Evolutionary conservation across 1,140 invertebrate species (phyloP), one percentile per base, ranked within the genome.

Genomic region (Phymastichus coffea): DNA sequence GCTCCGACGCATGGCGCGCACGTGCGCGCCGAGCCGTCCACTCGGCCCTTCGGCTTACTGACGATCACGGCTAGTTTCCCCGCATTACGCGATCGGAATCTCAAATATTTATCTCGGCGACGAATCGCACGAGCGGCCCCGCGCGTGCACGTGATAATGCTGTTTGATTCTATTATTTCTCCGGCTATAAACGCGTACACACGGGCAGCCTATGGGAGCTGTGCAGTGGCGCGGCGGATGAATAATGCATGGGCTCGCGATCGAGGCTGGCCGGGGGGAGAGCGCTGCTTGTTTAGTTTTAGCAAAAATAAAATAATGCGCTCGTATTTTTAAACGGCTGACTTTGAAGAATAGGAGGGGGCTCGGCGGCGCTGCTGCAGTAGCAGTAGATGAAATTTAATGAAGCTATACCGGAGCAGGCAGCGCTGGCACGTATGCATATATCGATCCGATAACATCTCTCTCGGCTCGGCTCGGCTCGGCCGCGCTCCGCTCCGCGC

Each of bases 1-100:
- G 64, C 67, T 70, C n/a, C 67, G 70, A 69, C 76, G 78, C 71
- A 77, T 78, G 77, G 76, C 65, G 65, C 70, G 67, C 77, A 80
- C 77, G 74, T 78, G 76, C 78, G 73, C 77, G 76, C 78, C 46
- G 70, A 78, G 74, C 74, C 76, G 76, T 74, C 75, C 72, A 77
- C 64, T 70, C 64, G 57, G 43, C n/a, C n/a, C n/a, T n/a, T n/a
- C n/a, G n/a, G n/a, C n/a, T n/a, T n/a, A n/a, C n/a, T n/a, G n/a
- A n/a, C n/a, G n/a, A n/a, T n/a, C n/a, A n/a, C n/a, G n/a, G n/a
- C n/a, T n/a, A n/a, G n/a, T n/a, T n/a, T n/a, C n/a, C n/a, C n/a
- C n/a, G n/a, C n/a, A n/a, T n/a, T n/a, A n/a, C n/a, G n/a, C n/a
- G n/a, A n/a, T n/a, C n/a, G n/a, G n/a, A n/a, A n/a, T n/a, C n/a